A percentile compares a stretch with the other conserved stretches of the same genome.
phyloP scores from a whole-genome alignment of 2,113 vertebrate genomes.

The Hiodon tergisus region DNA sequence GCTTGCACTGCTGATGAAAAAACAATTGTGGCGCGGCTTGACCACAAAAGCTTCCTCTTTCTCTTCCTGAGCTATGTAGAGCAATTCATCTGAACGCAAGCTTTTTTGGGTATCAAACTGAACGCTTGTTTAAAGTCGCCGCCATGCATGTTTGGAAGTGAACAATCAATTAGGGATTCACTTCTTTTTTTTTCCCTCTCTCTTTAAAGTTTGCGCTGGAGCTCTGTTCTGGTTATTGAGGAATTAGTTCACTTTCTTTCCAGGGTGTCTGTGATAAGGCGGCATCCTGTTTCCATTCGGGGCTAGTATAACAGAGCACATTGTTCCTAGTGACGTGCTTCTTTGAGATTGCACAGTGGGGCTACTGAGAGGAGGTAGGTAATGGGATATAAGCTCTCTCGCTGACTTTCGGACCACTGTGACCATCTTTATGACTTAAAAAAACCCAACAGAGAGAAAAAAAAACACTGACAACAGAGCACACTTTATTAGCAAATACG shows the following conservation, averaged over 20 bases:
- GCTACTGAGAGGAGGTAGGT: slow-evolving; percentile 5
- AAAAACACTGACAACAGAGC: neutral
- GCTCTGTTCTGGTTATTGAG: slow-evolving; percentile 15
- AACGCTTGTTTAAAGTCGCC: too few species aligned
- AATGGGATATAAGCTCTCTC: slow-evolving; percentile 12
- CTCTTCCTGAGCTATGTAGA: slow-evolving; percentile 3
- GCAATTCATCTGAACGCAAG: neutral
- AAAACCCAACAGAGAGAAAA: too few species aligned
- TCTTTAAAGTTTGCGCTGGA: slow-evolving; percentile 6
- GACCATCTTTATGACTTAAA: neutral
- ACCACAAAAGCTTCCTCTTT: slow-evolving; percentile 57
- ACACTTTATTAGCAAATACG: neutral
- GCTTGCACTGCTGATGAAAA: slow-evolving; percentile 52
- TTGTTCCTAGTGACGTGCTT: slow-evolving; percentile 50
- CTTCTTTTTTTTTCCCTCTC: neutral
- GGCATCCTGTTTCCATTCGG: slow-evolving; percentile 68
- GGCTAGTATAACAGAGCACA: slow-evolving; percentile 42
- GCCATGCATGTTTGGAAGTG: too few species aligned
- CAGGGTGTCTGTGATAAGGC: slow-evolving; percentile 47
- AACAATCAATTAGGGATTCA: too few species aligned
- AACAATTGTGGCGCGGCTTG: slow-evolving; percentile 32
- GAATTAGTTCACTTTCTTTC: slow-evolving; percentile 19
- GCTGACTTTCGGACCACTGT: neutral
- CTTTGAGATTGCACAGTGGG: neutral
- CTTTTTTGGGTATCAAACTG: slow-evolving; percentile 1